Percentiles rank a stretch among this genome's conserved stretches.
Conservation (phyloP, 2,888 invertebrate genomes). For the Cristatella mucedo region DNA sequence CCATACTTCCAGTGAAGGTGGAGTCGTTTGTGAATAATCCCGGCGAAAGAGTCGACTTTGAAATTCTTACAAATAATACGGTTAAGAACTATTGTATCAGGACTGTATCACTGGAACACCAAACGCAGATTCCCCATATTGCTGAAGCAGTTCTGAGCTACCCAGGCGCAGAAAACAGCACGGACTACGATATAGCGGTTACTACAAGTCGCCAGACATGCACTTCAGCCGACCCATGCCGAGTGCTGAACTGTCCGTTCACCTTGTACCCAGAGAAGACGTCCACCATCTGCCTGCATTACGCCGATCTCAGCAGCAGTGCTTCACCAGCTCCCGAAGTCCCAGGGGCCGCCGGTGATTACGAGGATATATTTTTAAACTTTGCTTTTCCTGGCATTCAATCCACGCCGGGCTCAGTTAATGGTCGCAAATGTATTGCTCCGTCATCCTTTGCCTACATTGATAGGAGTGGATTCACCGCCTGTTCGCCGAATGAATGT, state of each 20-base stretch:
- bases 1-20: constrained; percentile 16
- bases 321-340: too few species aligned
- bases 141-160: constrained; percentile 17
- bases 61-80: constrained; percentile 16
- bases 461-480: too few species aligned
- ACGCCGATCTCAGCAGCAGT: too few species aligned
- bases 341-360: too few species aligned
- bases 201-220: too few species aligned
- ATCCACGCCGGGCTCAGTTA: too few species aligned
- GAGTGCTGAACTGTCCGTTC: constrained; percentile 6
- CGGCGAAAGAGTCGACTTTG: constrained; percentile 23
- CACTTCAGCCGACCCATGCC: not conserved
- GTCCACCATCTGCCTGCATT: too few species aligned
- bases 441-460: too few species aligned
- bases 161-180: constrained; percentile 11
- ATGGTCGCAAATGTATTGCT: too few species aligned
- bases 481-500: too few species aligned
- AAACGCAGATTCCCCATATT: constrained; percentile 12
- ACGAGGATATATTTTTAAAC: constrained; percentile 22
- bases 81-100: constrained; percentile 22
- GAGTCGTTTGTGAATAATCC: constrained; percentile 19
- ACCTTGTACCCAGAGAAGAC: constrained; percentile 7
- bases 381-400: constrained; percentile 24
- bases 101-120: constrained; percentile 15
- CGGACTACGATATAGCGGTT: too few species aligned